Conservation (phyloP, 2,113 vertebrate genomes). For the Caloenas nicobarica region DNA sequence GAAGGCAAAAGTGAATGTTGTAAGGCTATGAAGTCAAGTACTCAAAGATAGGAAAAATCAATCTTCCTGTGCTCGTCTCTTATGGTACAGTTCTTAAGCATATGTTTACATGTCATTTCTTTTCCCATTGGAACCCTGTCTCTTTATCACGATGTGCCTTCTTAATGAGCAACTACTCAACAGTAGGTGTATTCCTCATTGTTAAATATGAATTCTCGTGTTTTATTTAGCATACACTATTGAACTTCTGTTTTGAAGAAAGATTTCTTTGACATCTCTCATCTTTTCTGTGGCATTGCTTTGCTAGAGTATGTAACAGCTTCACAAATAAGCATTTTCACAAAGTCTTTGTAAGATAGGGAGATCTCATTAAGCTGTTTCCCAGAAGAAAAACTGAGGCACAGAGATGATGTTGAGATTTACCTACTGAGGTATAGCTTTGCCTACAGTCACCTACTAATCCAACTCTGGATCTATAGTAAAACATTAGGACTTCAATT, state of each 20-base stretch:
- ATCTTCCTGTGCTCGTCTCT: background rate
- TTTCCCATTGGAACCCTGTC: background rate
- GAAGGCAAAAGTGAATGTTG: background rate
- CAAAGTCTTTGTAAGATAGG: background rate
- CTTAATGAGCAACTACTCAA: slow-evolving; percentile 32
- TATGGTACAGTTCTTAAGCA: background rate
- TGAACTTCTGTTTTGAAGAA: slow-evolving; percentile 28
- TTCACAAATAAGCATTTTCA: background rate
- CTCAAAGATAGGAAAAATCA: background rate
- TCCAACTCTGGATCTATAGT: background rate
- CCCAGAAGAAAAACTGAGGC: background rate
- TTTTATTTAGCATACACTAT: slow-evolving; percentile 34
- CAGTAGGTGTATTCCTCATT: background rate
- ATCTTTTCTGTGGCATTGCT: background rate
- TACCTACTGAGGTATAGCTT: background rate
- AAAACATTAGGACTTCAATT: background rate
- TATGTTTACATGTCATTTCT: background rate
- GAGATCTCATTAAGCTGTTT: background rate
- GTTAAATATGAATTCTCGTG: slow-evolving; percentile 12
- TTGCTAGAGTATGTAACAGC: background rate
- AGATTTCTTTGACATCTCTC: background rate
- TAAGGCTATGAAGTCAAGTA: background rate
- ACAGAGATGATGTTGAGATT: background rate
- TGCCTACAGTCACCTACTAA: background rate
- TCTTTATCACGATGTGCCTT: background rate